Evolutionary conservation across 1,140 invertebrate species (phyloP), one percentile per base, ranked within the genome.

Genomic region (Trichonephila clavata): DNA sequence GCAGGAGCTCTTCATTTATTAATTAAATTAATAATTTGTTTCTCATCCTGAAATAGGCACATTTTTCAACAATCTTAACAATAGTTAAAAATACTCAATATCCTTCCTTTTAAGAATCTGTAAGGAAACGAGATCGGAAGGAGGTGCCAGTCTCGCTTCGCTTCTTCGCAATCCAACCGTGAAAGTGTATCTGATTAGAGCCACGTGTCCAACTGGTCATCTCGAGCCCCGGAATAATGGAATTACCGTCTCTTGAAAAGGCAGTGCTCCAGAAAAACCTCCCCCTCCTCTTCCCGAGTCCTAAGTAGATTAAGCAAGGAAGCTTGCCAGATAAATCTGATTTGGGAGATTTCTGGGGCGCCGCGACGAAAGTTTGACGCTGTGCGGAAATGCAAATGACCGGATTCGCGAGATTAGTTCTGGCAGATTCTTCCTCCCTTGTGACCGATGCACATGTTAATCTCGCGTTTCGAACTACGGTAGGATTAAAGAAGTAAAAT

Each of bases 261-360:
- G 43, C 59, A 39, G 71, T 80, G 60, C n/a, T 32, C 89, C 89
- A 83, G 89, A 91, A 91, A 91, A 91, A 91, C 71, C 43, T 77
- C 88, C 65, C 27, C 88, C 50, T 24, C 32, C 32, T 39, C 32
- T 39, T 39, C 32, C 32, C 39, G 63, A 21, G 65, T 10, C 60
- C 21, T 91, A 91, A 91, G 65, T 61, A 83, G 89, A 91, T 91
- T 91, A 91, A 50, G 71, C n/a, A 39, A n/a, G 89, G 89, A 83
- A 83, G 89, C 89, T 91, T 83, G 71, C 59, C 77, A 63, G 18
- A 50, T 32, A 91, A 91, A 91, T 83, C 80, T 83, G 89, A 91
- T 91, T 91, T 83, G 63, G 71, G n/a, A 71, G 77, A 27, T 20
- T 21, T 86, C 24, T 50, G 65, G 65, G n/a, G 65, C 65, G 24